phyloP scores from a whole-genome alignment of 2,888 invertebrate genomes.

The Dermolepida albohirtum region DNA sequence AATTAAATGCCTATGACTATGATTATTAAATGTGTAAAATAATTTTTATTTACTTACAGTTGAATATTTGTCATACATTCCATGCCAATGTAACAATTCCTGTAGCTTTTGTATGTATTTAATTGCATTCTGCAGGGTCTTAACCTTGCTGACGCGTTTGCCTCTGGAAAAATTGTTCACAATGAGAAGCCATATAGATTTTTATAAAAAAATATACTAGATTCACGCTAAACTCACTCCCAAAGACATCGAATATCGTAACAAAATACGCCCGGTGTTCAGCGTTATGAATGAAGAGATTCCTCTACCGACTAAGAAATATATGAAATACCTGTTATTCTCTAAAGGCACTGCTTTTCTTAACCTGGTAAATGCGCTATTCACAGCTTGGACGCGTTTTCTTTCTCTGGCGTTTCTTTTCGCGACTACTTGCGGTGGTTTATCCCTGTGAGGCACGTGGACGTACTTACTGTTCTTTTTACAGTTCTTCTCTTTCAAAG shows the following conservation, averaged over 20 bases:
- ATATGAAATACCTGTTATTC: constrained; percentile 60
- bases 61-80: constrained; percentile 42
- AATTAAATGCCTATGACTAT: too few relatives aligned
- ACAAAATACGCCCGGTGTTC: constrained; percentile 1
- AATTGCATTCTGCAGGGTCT: constrained; percentile 73
- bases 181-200: constrained; percentile 12
- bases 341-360: constrained; percentile 71
- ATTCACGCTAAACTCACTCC: not conserved
- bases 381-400: constrained; percentile 74
- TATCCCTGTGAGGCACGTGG: constrained; percentile 66
- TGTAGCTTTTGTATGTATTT: constrained; percentile 71
- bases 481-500: constrained; percentile 53
- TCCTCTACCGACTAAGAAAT: not conserved
- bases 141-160: constrained; percentile 73
- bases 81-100: constrained; percentile 59
- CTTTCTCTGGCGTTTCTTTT: constrained; percentile 73
- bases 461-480: constrained; percentile 51
- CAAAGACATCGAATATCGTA: constrained; percentile 21
- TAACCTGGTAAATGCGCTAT: constrained; percentile 71
- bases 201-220: constrained; percentile 11
- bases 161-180: constrained; percentile 60
- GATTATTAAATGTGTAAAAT: too few relatives aligned
- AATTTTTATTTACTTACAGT: constrained; percentile 8
- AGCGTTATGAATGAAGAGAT: constrained; percentile 5
- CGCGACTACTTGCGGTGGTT: constrained; percentile 71